A percentile compares a stretch with the other conserved stretches of the same genome.
These are phyloP conservation scores for Troglohyphantes excavatus DNA, from an alignment of 2,888 invertebrate species.

Conservation along the genomic window DNA sequence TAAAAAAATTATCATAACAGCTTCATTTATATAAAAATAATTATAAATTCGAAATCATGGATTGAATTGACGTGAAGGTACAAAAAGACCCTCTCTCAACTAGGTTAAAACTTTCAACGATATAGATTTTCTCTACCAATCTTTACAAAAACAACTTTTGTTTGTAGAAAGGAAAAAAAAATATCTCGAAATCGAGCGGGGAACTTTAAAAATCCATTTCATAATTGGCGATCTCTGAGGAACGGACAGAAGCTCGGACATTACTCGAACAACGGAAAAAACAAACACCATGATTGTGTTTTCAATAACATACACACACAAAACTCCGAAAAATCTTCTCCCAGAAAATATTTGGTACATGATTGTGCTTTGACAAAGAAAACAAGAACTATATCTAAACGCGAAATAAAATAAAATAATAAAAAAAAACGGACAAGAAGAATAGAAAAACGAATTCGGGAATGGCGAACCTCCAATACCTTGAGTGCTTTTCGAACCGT, in stretches of 20 bases:
- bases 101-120: not conserved
- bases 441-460: constrained; percentile 46
- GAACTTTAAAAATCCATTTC: constrained; percentile 21
- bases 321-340: not conserved
- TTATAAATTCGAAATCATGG: too few relatives aligned
- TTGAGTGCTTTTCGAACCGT: constrained; percentile 62
- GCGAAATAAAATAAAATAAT: constrained; percentile 34
- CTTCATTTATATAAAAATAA: too few relatives aligned
- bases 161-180: not conserved
- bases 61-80: too few relatives aligned
- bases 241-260: not conserved
- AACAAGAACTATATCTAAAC: constrained; percentile 45
- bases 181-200: not conserved
- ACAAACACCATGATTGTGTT: constrained; percentile 6
- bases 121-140: not conserved
- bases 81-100: not conserved
- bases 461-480: constrained; percentile 58
- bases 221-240: constrained; percentile 2
- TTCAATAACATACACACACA: not conserved
- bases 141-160: not conserved
- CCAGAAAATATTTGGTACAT: constrained; percentile 43
- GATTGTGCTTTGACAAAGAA: constrained; percentile 33
- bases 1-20: too few relatives aligned
- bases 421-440: constrained; percentile 22
- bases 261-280: not conserved